phyloP scores from a whole-genome alignment of 2,113 vertebrate species.

The Neolamprologus devosi region DNA sequence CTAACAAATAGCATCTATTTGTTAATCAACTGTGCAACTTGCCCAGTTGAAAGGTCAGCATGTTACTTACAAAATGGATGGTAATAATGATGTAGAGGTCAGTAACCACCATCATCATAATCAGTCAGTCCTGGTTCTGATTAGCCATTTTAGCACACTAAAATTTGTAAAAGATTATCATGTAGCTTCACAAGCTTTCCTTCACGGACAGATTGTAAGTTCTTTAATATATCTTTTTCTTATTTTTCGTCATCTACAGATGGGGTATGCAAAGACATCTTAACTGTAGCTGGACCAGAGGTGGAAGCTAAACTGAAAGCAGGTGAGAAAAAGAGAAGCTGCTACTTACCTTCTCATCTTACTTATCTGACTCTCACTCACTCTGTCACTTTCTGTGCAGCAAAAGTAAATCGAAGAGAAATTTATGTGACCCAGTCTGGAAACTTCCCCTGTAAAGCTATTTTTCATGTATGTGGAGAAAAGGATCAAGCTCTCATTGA shows the following conservation, averaged over 20 bases:
- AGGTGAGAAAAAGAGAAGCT: too few species aligned
- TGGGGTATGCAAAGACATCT: too few species aligned
- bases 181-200: neutral
- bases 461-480: slow-evolving; percentile 20
- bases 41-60: neutral
- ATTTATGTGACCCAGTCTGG: slow-evolving; percentile 27
- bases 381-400: neutral
- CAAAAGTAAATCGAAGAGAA: neutral
- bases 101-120: neutral
- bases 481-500: too few species aligned
- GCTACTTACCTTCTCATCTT: too few species aligned
- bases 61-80: neutral
- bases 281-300: too few species aligned
- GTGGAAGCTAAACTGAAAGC: too few species aligned
- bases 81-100: neutral
- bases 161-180: neutral
- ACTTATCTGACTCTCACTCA: neutral
- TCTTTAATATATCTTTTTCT: too few species aligned
- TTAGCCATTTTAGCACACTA: neutral
- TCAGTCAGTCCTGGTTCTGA: neutral
- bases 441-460: slow-evolving; percentile 19
- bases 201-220: fast-evolving
- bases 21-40: neutral
- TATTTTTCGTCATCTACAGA: too few species aligned
- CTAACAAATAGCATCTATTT: neutral